phyloP scores from a whole-genome alignment of 2,113 vertebrate species.

The Bubalus kerabau region DNA sequence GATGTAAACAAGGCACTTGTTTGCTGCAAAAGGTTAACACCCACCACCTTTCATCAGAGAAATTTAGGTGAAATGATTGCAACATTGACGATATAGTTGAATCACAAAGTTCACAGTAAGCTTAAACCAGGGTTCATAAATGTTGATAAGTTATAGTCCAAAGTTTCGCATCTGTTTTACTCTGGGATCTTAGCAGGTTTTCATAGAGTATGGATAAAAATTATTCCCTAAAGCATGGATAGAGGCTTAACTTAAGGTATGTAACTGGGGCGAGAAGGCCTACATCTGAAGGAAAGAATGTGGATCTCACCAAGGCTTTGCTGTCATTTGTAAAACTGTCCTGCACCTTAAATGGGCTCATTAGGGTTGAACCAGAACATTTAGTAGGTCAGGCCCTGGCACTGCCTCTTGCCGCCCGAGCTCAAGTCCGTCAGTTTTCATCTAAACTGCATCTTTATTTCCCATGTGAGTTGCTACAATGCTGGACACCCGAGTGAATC shows the following conservation, averaged over 20 bases:
- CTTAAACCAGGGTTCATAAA: neutral
- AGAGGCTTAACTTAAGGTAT: neutral
- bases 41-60: slow-evolving; percentile 25
- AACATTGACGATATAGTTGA: neutral
- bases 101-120: slow-evolving; percentile 37
- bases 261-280: neutral
- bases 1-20: neutral
- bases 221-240: neutral
- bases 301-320: neutral
- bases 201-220: neutral
- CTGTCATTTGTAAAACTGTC: neutral
- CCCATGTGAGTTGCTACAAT: neutral
- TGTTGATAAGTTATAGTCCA: neutral
- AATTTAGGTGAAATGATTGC: slow-evolving; percentile 13
- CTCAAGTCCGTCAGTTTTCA: neutral
- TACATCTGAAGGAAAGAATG: neutral
- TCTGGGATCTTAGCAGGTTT: neutral
- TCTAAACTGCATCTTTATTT: neutral
- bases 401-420: neutral
- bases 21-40: neutral
- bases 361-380: neutral
- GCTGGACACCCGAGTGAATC: neutral
- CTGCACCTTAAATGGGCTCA: neutral
- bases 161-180: neutral
- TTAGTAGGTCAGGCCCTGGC: neutral